phyloP scores from a whole-genome alignment of 2,797 vertebrate genomes.

The Enteromius unitaeniatus region DNA sequence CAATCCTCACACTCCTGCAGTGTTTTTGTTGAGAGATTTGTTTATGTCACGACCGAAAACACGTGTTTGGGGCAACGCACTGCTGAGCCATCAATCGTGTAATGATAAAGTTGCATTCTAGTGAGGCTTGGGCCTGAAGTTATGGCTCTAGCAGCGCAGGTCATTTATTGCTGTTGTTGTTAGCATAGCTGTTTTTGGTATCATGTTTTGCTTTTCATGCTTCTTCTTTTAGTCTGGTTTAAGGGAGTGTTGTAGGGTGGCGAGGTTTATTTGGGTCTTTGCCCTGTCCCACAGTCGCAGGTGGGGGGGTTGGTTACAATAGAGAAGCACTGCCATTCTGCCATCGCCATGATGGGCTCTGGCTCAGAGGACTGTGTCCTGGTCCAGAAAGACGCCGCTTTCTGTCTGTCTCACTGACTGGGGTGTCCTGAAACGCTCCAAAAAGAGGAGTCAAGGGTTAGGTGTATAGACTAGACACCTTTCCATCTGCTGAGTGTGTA shows the following conservation, averaged over 20 bases:
- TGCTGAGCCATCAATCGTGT: constrained; percentile 32
- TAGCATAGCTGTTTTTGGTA: background rate
- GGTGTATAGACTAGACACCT: constrained; percentile 45
- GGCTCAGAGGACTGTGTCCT: constrained; percentile 49
- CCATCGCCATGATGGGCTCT: constrained; percentile 49
- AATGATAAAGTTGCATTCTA: constrained; percentile 8
- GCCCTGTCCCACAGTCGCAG: constrained; percentile 40
- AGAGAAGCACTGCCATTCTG: constrained; percentile 53
- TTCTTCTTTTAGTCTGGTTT: background rate
- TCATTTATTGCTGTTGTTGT: constrained; percentile 3
- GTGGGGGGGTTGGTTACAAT: constrained; percentile 59
- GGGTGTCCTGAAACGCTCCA: constrained; percentile 58
- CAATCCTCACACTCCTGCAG: constrained; percentile 3
- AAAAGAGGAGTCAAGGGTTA: constrained; percentile 56
- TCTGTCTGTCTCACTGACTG: constrained; percentile 66
- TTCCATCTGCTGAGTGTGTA: constrained; percentile 63
- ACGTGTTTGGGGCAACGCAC: constrained; percentile 41
- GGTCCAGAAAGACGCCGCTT: constrained; percentile 58
- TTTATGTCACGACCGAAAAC: constrained; percentile 41
- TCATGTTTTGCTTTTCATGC: constrained; percentile 5
- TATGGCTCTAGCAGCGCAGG: background rate
- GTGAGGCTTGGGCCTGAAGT: background rate
- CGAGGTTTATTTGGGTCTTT: constrained; percentile 20
- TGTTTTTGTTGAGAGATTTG: constrained; percentile 36
- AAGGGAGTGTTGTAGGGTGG: background rate